Evolutionary conservation across 2,113 vertebrate species (phyloP), one percentile per base, ranked within the genome.

Genomic region (Sigmodon hispidus): DNA sequence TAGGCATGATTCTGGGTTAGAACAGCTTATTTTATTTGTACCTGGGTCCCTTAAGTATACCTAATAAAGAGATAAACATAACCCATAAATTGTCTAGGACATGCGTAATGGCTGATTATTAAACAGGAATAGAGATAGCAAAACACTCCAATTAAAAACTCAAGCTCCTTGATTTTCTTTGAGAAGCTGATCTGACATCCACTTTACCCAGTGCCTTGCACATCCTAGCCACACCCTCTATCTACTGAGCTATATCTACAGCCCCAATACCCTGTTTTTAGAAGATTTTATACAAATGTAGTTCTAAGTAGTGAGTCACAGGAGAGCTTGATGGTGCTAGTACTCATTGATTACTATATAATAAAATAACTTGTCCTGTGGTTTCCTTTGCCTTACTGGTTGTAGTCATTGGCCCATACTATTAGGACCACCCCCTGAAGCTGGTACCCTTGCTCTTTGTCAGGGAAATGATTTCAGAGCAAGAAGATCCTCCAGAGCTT

Each of bases 21-120:
- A 69, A 92, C 52, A 89, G 88, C 92, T 93, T 96, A 36, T 79
- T 94, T 97, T 92, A 93, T 95, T 70, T 21, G 76, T 89, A 50
- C 2, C 26, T 0, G 16, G 50, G 73, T 48, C 31, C 24, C 90
- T 91, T 77, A 72, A 81, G 45, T 50, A 80, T 87, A 57, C 11
- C 85, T n/a, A 93, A 63, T 12, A 59, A 57, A 72, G 36, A 84
- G 45, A 93, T 76, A 88, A 94, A 94, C 43, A 70, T 12, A 79
- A 77, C 4, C 76, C 85, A 59, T 91, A 95, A 89, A 86, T 48
- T 72, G 29, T 63, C 34, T 3, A 89, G 50, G 11, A 50, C 5
- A n/a, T 61, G 63, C 86, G 4, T 21, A 86, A 55, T 45, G 45
- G 22, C 8, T 45, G 22, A 22, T 22, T 57, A 8, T 80, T 34